Evolutionary conservation across 2,888 invertebrate genomes (phyloP), one percentile per base, ranked within the genome.

Genomic region (Ectropis crepuscularia): DNA sequence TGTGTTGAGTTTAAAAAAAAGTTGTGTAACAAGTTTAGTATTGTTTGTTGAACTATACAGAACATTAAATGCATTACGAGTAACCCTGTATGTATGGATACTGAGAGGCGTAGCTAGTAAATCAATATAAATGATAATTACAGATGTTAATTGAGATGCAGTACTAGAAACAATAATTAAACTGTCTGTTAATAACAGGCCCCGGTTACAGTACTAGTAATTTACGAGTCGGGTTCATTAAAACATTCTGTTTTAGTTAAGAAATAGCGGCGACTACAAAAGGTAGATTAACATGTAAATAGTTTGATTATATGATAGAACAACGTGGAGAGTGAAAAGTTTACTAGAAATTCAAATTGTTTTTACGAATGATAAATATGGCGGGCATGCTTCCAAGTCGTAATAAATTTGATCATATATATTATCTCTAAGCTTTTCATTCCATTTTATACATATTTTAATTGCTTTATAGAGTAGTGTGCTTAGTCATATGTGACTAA

Each of bases 281-380:
- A 53, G 51, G 37, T 38, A 57, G 48, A 77, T 80, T 77, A 73
- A 73, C 70, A 76, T 75, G 72, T 66, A 37, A 77, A 79, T 74
- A 66, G 70, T 74, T 77, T 73, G 69, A 75, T 76, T 72, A 74
- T 70, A 69, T 67, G 67, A 61, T 68, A n/a, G n/a, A 16, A 8
- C 42, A 57, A 53, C 12, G 12, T 12, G 6, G 6, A 11, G 11
- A 43, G 37, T 38, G n/a, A 47, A 53, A 43, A 37, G 28, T 41
- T 38, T 38, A 37, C 45, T 5, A 6, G 16, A 28, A 28, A 28
- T 28, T 28, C 16, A 4, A 28, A 28, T 28, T 28, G 16, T 28
- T 28, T 28, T 28, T 28, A 28, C 16, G 16, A 28, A 28, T 28
- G 16, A 28, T 28, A 28, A 28, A 28, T 28, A 28, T 4, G 16